These are phyloP conservation scores for Protonemura montana DNA, from an alignment of 2,888 invertebrate genomes.

Conservation along the genomic window DNA sequence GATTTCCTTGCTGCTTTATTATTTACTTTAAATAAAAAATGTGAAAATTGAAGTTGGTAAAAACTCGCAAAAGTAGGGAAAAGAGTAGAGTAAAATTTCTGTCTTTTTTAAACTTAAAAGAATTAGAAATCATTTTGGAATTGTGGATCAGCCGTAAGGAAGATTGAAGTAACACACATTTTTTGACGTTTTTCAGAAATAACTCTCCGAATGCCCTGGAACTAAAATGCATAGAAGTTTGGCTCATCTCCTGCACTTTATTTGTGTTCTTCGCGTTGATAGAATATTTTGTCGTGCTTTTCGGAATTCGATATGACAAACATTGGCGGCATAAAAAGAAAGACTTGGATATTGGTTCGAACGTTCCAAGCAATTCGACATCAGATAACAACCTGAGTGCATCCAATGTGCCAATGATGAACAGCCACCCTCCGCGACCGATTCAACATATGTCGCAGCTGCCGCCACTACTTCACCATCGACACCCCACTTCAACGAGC, in stretches of 20 bases:
- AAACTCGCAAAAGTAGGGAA: too few relatives aligned
- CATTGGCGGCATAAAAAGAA: conserved; percentile 63
- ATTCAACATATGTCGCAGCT: conserved; percentile 40
- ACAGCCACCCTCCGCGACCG: conserved; percentile 36
- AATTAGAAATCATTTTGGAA: conserved; percentile 38
- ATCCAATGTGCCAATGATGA: conserved; percentile 61
- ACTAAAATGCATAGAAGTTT: conserved; percentile 71
- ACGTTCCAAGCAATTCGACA: not conserved
- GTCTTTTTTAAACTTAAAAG: too few relatives aligned
- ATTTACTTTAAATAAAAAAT: too few relatives aligned
- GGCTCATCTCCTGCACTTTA: conserved; percentile 71
- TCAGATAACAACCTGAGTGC: conserved; percentile 45
- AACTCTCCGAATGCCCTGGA: conserved; percentile 71
- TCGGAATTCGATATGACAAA: conserved; percentile 71
- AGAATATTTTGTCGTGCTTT: conserved; percentile 71
- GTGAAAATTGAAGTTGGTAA: too few relatives aligned
- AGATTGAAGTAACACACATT: conserved; percentile 29
- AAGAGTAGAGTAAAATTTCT: too few relatives aligned
- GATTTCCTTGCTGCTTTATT: too few relatives aligned
- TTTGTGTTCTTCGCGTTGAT: conserved; percentile 70
- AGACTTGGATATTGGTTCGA: conserved; percentile 51
- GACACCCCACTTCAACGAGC: conserved; percentile 37
- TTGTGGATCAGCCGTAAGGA: not conserved
- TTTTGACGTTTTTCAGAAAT: conserved; percentile 60
- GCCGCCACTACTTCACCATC: conserved; percentile 48